phyloP scores from a whole-genome alignment of 2,888 invertebrate genomes.

The Brenthis hecate region DNA sequence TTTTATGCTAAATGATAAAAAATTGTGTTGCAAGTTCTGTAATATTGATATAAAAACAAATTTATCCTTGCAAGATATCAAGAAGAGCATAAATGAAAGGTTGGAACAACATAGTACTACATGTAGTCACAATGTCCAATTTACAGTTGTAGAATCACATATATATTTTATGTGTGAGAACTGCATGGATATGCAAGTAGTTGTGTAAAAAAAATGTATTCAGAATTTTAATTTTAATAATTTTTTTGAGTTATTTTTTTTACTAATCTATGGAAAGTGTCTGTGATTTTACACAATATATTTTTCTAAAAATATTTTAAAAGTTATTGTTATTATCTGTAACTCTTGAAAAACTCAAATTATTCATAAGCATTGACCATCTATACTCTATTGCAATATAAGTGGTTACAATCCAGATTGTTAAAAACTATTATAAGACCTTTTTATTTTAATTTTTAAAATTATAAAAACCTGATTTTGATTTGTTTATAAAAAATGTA shows the following conservation, averaged over 20 bases:
- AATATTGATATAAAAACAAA: slow-evolving; percentile 55
- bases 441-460: too few species aligned
- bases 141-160: slow-evolving; percentile 62
- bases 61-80: slow-evolving; percentile 56
- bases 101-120: slow-evolving; percentile 58
- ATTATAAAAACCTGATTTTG: too few species aligned
- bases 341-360: too few species aligned
- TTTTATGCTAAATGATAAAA: slow-evolving; percentile 48
- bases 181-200: slow-evolving; percentile 65
- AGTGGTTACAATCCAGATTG: too few species aligned
- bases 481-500: too few species aligned
- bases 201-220: slow-evolving; percentile 44
- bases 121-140: slow-evolving; percentile 59
- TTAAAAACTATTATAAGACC: too few species aligned
- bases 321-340: too few species aligned
- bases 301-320: too few species aligned
- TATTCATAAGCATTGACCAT: too few species aligned
- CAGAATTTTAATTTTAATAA: background rate
- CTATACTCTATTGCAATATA: too few species aligned
- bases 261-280: too few species aligned
- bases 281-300: too few species aligned
- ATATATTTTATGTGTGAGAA: slow-evolving; percentile 67
- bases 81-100: slow-evolving; percentile 51
- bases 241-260: background rate
- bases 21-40: slow-evolving; percentile 63